Base-by-base conservation (phyloP, 2,888 invertebrate species). In the Eugnorisma glareosa region DNA sequence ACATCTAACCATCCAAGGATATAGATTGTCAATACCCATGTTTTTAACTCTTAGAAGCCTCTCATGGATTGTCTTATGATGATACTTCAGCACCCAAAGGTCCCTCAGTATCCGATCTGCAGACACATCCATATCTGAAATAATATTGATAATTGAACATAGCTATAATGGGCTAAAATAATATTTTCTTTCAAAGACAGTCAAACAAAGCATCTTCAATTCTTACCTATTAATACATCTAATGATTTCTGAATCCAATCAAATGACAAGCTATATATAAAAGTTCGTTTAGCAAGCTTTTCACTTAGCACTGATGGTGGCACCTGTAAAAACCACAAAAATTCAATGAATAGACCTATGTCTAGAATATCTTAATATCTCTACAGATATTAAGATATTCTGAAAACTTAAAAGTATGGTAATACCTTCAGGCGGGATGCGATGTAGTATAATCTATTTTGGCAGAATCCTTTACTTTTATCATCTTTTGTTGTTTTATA, bases 1-100 rank as follows among this genome's bases (percentile, higher is more conserved):
- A 90, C 97, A 97, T 83, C 97, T 94, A 51, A 97, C 97, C 97
- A 98, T 97, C 98, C 98, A 98, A 6, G 98, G 97, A 93, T 97
- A 97, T 21, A 97, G 93, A 81, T 94, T 92, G 51, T 93, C 96
- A 75, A 96, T 93, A 70, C 97, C 97, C 80, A 96, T 94, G 64
- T 93, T 91, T 90, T 95, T 95, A 0, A 97, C 95, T 72, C 93
- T 94, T 84, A 96, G 92, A 21, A 98, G 92, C 75, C 97, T 95
- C 35, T 95, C 88, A 75, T 93, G 89, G n/a, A 97, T 97, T 18
- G 97, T 96, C 73, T 95, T 92, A 71, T 97, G 95, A 43, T 96
- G 96, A 89, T 97, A 97, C 85, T 97, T 97, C 81, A 98, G 94
- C 2, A 97, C 97, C 97, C 97, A 98, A 31, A 97, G 91, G 92